Evolutionary conservation across 1,140 invertebrate species (phyloP).

Genomic region (Drosophila kohkoa): DNA sequence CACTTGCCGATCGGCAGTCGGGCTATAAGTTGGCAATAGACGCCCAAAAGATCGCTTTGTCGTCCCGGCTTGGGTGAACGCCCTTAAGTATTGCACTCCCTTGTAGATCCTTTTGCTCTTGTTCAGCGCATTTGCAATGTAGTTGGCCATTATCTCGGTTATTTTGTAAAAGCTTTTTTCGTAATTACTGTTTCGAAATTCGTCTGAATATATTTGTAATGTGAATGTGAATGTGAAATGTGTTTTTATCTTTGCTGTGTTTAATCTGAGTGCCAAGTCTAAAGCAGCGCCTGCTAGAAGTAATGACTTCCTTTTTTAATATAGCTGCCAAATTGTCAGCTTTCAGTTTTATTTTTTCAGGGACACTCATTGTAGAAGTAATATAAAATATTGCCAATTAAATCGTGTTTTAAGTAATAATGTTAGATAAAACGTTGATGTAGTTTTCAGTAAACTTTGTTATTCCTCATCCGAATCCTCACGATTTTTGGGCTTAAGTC

Average conservation of each 20-base stretch:
- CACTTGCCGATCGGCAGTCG: not conserved
- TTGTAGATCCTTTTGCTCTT: slow-evolving; percentile 19
- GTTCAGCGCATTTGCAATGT: slow-evolving; percentile 25
- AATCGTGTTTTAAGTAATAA: too few species aligned
- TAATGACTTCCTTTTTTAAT: not conserved
- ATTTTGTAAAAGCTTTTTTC: slow-evolving; percentile 18
- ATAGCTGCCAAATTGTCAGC: not conserved
- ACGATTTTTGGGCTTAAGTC: slow-evolving; percentile 85
- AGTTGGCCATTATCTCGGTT: slow-evolving; percentile 30
- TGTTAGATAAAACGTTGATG: too few species aligned
- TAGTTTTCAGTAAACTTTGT: too few species aligned
- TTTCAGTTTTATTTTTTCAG: not conserved
- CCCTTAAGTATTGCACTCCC: not conserved
- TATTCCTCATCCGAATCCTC: slow-evolving; percentile 67
- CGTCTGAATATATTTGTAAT: slow-evolving; percentile 31
- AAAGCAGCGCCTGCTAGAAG: slow-evolving; percentile 21
- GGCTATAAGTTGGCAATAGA: not conserved
- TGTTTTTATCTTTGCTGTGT: not conserved
- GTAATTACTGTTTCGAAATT: slow-evolving; percentile 16
- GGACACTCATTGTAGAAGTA: not conserved
- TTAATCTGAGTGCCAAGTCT: not conserved
- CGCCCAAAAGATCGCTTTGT: not conserved
- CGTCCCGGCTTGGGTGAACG: not conserved
- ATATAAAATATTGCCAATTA: too few species aligned
- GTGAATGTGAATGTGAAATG: slow-evolving; percentile 26